A percentile compares a stretch with the other conserved stretches of the same genome.
Evolutionary conservation across 2,797 vertebrate species (phyloP).

Genomic region (Arrhamphus sclerolepis): DNA sequence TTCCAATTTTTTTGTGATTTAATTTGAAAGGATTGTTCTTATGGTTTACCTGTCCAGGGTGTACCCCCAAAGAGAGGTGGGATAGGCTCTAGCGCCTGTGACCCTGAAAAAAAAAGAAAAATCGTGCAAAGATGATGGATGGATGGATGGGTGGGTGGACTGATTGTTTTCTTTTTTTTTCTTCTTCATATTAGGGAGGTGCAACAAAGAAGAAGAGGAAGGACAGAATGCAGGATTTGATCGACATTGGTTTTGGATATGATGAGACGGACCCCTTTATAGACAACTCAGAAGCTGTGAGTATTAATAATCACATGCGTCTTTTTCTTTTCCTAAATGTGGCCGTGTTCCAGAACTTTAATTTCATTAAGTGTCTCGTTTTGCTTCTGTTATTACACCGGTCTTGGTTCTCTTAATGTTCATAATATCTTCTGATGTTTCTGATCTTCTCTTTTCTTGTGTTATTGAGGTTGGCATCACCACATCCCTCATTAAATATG

Average conservation of each 20-base stretch:
- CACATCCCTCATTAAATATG: slow-evolving; percentile 46
- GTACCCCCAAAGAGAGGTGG: no score
- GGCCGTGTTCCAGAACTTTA: no score
- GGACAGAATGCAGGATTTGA: slow-evolving; percentile 94
- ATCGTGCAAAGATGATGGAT: no score
- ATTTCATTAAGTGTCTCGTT: no score
- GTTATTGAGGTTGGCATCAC: slow-evolving; percentile 22
- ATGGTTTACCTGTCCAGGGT: no score
- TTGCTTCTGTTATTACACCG: slow-evolving; percentile 4
- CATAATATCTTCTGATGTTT: slow-evolving; percentile 4
- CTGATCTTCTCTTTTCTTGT: not conserved
- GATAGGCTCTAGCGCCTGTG: no score
- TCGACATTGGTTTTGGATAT: slow-evolving; percentile 97
- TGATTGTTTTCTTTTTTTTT: not conserved
- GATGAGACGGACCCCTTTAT: slow-evolving; percentile 98
- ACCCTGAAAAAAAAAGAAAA: no score
- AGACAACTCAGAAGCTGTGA: slow-evolving; percentile 98
- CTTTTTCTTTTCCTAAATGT: not conserved
- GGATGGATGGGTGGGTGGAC: no score
- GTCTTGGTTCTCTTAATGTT: slow-evolving; percentile 4
- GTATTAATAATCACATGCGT: no score
- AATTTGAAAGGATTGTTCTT: no score
- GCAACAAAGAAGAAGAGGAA: slow-evolving; percentile 86
- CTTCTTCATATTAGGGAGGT: slow-evolving; percentile 50
- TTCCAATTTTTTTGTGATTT: no score